Conservation (phyloP, 2,113 vertebrate genomes). For the Myrmophylax atrothorax region DNA sequence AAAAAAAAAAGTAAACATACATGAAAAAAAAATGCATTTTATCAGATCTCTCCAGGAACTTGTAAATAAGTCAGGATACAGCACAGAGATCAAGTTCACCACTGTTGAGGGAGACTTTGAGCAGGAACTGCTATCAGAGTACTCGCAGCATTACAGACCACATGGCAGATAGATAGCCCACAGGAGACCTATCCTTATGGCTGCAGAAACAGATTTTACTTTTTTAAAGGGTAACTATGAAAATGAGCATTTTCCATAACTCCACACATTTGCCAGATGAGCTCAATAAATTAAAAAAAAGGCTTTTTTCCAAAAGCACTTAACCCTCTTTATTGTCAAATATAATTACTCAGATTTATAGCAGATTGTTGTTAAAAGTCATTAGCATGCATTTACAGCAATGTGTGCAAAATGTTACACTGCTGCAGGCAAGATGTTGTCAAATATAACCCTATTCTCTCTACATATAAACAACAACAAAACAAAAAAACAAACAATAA, state of each 20-base stretch:
- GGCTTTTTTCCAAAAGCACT: not conserved
- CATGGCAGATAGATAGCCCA: not conserved
- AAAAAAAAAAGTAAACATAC: not conserved
- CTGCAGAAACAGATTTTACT: not conserved
- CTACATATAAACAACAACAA: not conserved
- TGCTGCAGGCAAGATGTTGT: not conserved
- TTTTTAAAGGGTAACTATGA: not conserved
- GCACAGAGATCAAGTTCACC: not conserved
- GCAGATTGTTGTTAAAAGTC: not conserved
- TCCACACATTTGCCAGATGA: not conserved
- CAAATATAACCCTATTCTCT: not conserved
- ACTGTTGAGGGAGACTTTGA: not conserved
- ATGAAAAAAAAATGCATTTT: not conserved
- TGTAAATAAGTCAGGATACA: not conserved
- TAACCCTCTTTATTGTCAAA: not conserved
- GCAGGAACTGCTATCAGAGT: not conserved
- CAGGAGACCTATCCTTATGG: not conserved
- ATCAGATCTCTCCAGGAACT: not conserved
- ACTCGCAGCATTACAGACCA: not conserved
- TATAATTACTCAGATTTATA: constrained; percentile 1
- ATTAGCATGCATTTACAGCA: constrained; percentile 3
- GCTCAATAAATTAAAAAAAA: not conserved
- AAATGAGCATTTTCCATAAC: not conserved
- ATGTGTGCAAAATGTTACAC: not conserved
- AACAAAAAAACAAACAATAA: not conserved